Percentiles rank a stretch among this genome's conserved stretches.
Evolutionary conservation across 1,140 invertebrate species (phyloP).

Genomic region (Medauroidea extradentata): DNA sequence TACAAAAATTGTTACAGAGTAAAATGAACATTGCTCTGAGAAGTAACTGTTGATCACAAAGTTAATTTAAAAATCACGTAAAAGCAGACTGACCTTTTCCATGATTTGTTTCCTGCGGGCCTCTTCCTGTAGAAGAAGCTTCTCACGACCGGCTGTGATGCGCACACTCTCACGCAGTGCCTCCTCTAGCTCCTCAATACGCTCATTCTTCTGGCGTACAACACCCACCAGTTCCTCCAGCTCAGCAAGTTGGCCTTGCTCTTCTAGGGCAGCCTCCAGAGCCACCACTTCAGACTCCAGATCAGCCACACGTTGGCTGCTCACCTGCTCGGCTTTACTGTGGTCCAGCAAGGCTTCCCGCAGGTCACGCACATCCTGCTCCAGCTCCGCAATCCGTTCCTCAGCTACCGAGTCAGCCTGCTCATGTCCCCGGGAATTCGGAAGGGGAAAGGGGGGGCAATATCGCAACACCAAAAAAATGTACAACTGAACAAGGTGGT

Average conservation of each 20-base stretch:
- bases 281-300: slow-evolving; percentile 26
- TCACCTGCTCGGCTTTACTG: background rate
- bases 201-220: slow-evolving; percentile 45
- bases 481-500: no score
- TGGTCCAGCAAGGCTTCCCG: slow-evolving; percentile 18
- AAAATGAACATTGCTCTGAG: background rate
- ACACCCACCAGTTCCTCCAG: slow-evolving; percentile 49
- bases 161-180: slow-evolving; percentile 64
- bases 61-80: no score
- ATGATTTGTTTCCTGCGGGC: slow-evolving; percentile 53
- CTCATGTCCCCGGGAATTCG: no score
- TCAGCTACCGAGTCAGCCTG: no score
- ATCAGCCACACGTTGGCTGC: slow-evolving; percentile 4
- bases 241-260: slow-evolving; percentile 39
- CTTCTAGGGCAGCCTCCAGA: slow-evolving; percentile 17
- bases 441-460: no score
- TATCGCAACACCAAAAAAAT: no score
- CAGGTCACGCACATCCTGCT: slow-evolving; percentile 50
- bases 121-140: slow-evolving; percentile 57
- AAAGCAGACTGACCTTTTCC: slow-evolving; percentile 51
- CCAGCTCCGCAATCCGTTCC: slow-evolving; percentile 42
- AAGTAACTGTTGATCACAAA: slow-evolving; percentile 16
- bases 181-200: slow-evolving; percentile 76
- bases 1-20: background rate
- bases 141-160: slow-evolving; percentile 59